phyloP scores from a whole-genome alignment of 2,113 vertebrate genomes.

The Ceyx margarethae region DNA sequence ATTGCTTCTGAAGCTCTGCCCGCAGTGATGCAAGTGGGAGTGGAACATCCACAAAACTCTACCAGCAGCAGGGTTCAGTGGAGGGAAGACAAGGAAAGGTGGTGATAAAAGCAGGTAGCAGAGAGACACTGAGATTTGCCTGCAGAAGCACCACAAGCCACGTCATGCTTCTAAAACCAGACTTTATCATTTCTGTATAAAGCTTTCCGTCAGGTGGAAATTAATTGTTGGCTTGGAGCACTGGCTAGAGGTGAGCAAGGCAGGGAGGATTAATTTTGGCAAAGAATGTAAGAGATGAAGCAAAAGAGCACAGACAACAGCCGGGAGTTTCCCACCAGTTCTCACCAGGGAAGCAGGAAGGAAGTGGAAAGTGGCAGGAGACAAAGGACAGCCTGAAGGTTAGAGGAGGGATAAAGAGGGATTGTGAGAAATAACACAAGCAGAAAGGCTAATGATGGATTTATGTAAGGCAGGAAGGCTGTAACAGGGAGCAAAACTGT shows the following conservation, averaged over 20 bases:
- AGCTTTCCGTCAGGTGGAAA: background rate
- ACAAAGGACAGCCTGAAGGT: slow-evolving; percentile 24
- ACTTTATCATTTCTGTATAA: background rate
- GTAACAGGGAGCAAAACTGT: background rate
- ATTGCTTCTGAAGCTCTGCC: fast-evolving
- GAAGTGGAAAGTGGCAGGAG: slow-evolving; percentile 49
- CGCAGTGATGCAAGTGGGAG: fast-evolving
- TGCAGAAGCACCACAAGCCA: background rate
- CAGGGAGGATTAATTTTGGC: background rate
- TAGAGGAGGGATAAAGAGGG: slow-evolving; percentile 24
- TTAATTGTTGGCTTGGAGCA: background rate
- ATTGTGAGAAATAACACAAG: slow-evolving; percentile 56
- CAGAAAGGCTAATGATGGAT: slow-evolving; percentile 14
- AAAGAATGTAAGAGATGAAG: background rate
- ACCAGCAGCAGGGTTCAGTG: background rate
- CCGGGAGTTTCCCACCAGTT: background rate
- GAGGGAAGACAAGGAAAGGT: background rate
- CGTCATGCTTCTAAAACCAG: background rate
- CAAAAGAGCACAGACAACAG: background rate
- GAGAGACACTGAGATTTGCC: background rate
- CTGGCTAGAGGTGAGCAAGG: background rate
- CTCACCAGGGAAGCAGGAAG: slow-evolving; percentile 30
- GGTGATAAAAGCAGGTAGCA: background rate
- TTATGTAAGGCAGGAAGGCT: slow-evolving; percentile 22
- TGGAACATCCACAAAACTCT: background rate